These are phyloP conservation scores for Andrena haemorrhoa DNA, from an alignment of 2,888 invertebrate genomes.

Conservation along the genomic window DNA sequence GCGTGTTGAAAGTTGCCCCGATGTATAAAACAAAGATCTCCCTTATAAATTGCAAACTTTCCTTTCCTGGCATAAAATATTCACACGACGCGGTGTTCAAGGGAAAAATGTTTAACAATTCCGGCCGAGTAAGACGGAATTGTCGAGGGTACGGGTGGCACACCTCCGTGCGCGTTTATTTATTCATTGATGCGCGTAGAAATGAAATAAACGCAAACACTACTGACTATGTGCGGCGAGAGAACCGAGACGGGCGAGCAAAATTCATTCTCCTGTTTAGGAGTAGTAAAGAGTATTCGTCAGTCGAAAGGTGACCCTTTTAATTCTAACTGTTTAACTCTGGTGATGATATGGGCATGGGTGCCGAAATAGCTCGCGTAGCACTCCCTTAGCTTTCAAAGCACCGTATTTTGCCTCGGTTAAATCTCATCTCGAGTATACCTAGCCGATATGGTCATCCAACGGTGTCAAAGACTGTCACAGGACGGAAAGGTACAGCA, in stretches of 20 bases:
- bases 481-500: not conserved
- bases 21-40: slow-evolving; percentile 28
- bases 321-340: not conserved
- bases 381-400: not conserved
- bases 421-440: not conserved
- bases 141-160: too few relatives aligned
- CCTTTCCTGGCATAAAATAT: too few relatives aligned
- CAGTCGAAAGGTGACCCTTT: not conserved
- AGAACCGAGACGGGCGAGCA: too few relatives aligned
- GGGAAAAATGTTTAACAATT: too few relatives aligned
- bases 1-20: slow-evolving; percentile 12
- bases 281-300: too few relatives aligned
- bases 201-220: slow-evolving; percentile 13
- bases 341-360: not conserved
- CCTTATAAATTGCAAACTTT: not conserved
- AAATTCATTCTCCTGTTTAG: too few relatives aligned
- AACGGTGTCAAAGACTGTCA: too few relatives aligned
- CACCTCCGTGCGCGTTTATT: slow-evolving; percentile 2
- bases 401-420: slow-evolving; percentile 5
- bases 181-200: slow-evolving; percentile 9
- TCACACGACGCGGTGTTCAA: too few relatives aligned
- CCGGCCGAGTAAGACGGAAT: too few relatives aligned
- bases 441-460: not conserved
- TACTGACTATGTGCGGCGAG: too few relatives aligned
- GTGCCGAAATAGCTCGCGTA: not conserved